Conservation (phyloP, 1,140 invertebrate species). For the Steinernema feltiae region DNA sequence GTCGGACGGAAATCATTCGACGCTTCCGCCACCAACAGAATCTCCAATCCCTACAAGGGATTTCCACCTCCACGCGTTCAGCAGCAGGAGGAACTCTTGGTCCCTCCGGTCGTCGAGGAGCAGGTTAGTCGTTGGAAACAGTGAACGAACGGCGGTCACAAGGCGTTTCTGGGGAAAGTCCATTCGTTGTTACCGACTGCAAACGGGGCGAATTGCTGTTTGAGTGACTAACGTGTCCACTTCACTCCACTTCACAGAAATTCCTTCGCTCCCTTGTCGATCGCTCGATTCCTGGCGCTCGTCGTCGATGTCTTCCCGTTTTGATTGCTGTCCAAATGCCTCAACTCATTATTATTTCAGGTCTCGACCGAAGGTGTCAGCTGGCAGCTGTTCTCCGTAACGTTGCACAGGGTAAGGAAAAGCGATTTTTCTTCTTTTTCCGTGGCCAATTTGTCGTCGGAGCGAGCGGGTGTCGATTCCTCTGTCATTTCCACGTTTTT, state of each 20-base stretch:
- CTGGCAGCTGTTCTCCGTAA: conserved; percentile 45
- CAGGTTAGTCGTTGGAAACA: background rate
- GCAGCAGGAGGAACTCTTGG: background rate
- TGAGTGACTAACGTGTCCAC: no score
- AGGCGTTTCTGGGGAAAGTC: no score
- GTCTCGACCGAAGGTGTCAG: conserved; percentile 27
- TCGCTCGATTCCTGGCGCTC: no score
- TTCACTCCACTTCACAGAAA: no score
- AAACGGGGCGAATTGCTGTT: no score
- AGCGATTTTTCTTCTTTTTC: conserved; percentile 9
- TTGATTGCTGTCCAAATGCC: background rate
- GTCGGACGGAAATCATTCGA: background rate
- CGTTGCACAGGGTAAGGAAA: conserved; percentile 37
- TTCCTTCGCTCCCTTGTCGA: no score
- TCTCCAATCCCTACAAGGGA: conserved; percentile 7
- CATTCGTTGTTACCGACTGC: no score
- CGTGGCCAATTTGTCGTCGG: background rate
- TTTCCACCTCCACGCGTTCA: background rate
- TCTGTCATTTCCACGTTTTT: background rate
- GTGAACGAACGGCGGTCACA: no score
- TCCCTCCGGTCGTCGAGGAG: background rate
- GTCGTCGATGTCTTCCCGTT: background rate
- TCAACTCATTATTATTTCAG: conserved; percentile 24
- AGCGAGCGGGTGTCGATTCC: background rate
- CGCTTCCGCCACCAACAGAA: background rate